Conservation (phyloP, 2,888 invertebrate genomes). For the Diaphora mendica region DNA sequence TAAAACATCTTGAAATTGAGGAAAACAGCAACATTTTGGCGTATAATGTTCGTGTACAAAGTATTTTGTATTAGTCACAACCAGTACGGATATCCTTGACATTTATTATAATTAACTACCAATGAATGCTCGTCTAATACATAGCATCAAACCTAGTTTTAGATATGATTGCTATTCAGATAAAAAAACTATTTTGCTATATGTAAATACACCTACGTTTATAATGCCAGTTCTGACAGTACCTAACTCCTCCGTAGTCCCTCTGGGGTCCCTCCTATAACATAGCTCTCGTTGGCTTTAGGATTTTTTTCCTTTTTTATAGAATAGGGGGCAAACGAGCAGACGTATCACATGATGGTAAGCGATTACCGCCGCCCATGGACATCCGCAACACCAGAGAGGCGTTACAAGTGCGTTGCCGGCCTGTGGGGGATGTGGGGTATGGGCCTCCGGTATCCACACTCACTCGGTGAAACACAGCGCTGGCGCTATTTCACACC, state of each 20-base stretch:
- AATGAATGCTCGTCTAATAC: slow-evolving; percentile 39
- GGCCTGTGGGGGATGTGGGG: no score
- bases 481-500: no score
- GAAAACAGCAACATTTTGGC: slow-evolving; percentile 28
- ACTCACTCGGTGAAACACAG: no score
- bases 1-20: slow-evolving; percentile 27
- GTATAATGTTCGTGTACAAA: slow-evolving; percentile 27
- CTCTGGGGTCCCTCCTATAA: background rate
- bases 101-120: slow-evolving; percentile 43
- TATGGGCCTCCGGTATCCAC: no score
- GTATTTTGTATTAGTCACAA: slow-evolving; percentile 46
- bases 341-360: no score
- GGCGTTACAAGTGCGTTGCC: no score
- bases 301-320: no score
- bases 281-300: background rate
- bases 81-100: slow-evolving; percentile 51
- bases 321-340: no score
- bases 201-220: background rate
- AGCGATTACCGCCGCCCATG: no score
- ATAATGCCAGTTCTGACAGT: background rate
- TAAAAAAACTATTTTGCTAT: slow-evolving; percentile 1
- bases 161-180: slow-evolving; percentile 6
- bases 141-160: slow-evolving; percentile 21
- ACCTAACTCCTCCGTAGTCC: background rate
- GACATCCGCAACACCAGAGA: no score